Conservation (phyloP, 2,113 vertebrate genomes). For the Delphinus delphis region DNA sequence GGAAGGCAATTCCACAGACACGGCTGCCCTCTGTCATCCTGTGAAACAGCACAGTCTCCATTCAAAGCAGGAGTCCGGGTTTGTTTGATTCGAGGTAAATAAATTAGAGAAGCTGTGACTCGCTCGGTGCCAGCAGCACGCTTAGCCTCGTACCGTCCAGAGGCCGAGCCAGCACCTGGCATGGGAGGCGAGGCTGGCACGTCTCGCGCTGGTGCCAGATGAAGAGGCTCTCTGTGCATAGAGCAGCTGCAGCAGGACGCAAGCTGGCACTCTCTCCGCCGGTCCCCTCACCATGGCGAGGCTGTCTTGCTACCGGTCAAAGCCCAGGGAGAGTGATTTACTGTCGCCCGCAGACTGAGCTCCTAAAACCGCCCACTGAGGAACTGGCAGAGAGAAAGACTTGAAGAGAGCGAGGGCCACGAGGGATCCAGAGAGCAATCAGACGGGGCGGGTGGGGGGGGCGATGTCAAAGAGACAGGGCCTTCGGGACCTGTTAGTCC, state of each 20-base stretch:
- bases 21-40: neutral
- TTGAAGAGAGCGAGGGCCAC: accelerated
- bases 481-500: neutral
- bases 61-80: neutral
- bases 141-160: accelerated
- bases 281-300: accelerated
- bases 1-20: neutral
- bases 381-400: neutral
- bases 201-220: accelerated
- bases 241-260: neutral
- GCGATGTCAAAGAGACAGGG: neutral
- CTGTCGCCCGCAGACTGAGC: neutral
- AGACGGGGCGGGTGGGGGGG: accelerated
- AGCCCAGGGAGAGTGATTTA: neutral
- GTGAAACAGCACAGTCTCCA: neutral
- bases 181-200: neutral
- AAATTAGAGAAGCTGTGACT: slow-evolving; percentile 7
- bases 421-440: neutral
- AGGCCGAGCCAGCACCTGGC: slow-evolving; percentile 42
- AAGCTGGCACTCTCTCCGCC: accelerated
- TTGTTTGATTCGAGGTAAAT: slow-evolving; percentile 22
- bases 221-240: neutral
- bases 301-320: neutral
- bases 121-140: neutral
- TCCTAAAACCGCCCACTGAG: neutral